These are phyloP conservation scores for Dryadula phaetusa DNA, from an alignment of 2,888 invertebrate species.

Conservation along the genomic window DNA sequence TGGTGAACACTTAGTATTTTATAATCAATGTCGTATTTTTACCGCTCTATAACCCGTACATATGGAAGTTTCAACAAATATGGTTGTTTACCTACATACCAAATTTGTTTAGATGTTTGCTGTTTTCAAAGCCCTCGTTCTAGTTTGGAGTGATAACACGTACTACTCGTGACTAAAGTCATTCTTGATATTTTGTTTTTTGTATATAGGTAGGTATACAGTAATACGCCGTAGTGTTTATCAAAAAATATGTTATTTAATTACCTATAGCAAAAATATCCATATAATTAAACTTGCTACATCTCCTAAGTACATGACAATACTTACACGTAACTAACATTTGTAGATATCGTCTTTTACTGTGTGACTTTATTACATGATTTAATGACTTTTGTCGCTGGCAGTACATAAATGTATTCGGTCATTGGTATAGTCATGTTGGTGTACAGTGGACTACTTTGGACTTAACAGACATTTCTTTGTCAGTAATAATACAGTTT, in stretches of 20 bases:
- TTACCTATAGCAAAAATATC: background rate
- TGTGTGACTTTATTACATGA: background rate
- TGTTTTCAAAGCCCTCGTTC: constrained; percentile 31
- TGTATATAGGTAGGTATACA: background rate
- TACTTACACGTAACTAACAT: too few relatives aligned
- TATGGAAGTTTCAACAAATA: constrained; percentile 9
- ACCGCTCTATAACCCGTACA: background rate
- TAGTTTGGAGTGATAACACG: constrained; percentile 32
- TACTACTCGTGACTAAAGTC: constrained; percentile 4
- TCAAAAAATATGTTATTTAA: background rate
- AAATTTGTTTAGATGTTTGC: constrained; percentile 37
- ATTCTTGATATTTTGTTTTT: background rate
- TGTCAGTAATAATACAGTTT: background rate
- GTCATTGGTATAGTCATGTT: constrained; percentile 33
- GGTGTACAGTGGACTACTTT: constrained; percentile 39
- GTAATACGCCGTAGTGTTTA: background rate
- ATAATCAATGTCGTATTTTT: constrained; percentile 11
- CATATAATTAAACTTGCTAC: background rate
- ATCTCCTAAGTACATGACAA: background rate
- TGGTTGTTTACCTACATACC: constrained; percentile 24
- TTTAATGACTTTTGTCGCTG: constrained; percentile 30
- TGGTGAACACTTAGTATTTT: background rate
- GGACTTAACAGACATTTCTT: background rate
- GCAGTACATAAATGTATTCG: constrained; percentile 28
- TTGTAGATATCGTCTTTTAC: too few relatives aligned